Base-by-base conservation (phyloP, 2,888 invertebrate species). In the Chrysolina haemoptera region DNA sequence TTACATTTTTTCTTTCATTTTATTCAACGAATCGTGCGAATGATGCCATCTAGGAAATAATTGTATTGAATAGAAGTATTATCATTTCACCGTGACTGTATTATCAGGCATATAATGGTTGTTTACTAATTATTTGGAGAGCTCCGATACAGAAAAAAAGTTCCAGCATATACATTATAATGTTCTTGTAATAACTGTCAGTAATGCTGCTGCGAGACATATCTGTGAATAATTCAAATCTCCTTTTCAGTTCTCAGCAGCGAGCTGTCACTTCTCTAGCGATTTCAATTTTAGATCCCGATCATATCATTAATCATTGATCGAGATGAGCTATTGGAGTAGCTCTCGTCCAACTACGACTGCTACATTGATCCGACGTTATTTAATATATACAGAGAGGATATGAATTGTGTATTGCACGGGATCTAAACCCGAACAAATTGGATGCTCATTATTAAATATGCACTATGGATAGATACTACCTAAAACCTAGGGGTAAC, bases 241-340 rank as follows among this genome's bases (percentile, higher is more conserved):
- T 35, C 35, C 27, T n/a, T 22, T 22, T 55, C 53, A 35, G 59
- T 59, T 16, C 14, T 11, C 16, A 59, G 27, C 35, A 53, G 9
- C 5, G 18, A 3, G 59, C 59, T 59, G 35, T 59, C 59, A 27
- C 35, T 59, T 59, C n/a, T 59, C 18, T n/a, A 8, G 35, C 27
- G 14, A 59, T 59, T 59, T 59, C 59, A 59, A 59, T 59, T 59
- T 59, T 12, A 59, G 59, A 59, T 59, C 1, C 16, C 16, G 35
- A 59, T 59, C 59, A 14, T 12, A 6, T 59, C 59, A 59, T 59
- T 27, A 59, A 59, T 59, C 59, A 59, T 59, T 59, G n/a, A 59
- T 35, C 14, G 59, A 22, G 59, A 59, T 59, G 27, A 16, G 50
- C 16, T 16, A 50, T 50, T n/a, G 50, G 5, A 10, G 50, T 50